These are phyloP conservation scores for Sarcophaga carnaria DNA, from an alignment of 2,888 invertebrate genomes.

Conservation along the genomic window DNA sequence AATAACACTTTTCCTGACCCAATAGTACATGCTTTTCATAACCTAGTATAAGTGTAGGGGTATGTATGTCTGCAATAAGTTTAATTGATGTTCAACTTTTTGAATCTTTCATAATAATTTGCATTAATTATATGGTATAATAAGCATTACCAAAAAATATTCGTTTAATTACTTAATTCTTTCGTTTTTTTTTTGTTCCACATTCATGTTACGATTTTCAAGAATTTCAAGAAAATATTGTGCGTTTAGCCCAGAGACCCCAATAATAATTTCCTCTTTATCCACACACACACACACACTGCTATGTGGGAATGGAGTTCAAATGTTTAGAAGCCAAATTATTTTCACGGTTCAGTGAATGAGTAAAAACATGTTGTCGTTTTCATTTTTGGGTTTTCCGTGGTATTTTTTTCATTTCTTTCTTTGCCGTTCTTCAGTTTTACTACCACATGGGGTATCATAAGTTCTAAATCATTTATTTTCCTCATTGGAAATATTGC, in stretches of 20 bases:
- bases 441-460: slow-evolving; percentile 32
- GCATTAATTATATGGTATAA: slow-evolving; percentile 60
- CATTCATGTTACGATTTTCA: neutral
- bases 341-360: slow-evolving; percentile 34
- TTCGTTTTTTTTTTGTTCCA: neutral
- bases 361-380: slow-evolving; percentile 34
- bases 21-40: neutral
- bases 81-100: slow-evolving; percentile 34
- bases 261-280: neutral
- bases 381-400: neutral
- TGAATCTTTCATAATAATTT: slow-evolving; percentile 55
- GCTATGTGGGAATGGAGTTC: neutral
- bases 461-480: slow-evolving; percentile 49
- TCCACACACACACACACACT: neutral
- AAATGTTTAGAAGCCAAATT: slow-evolving; percentile 36
- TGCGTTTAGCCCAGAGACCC: neutral
- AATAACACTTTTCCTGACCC: neutral
- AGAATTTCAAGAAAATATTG: neutral
- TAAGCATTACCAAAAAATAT: slow-evolving; percentile 40
- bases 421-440: too few relatives aligned
- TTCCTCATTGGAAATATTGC: slow-evolving; percentile 14
- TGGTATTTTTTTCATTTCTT: neutral
- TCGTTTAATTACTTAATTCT: slow-evolving; percentile 56
- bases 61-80: slow-evolving; percentile 4
- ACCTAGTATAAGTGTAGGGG: slow-evolving; percentile 6